Evolutionary conservation across 2,888 invertebrate species (phyloP), one percentile per base, ranked within the genome.

Genomic region (Eupithecia tripunctaria): DNA sequence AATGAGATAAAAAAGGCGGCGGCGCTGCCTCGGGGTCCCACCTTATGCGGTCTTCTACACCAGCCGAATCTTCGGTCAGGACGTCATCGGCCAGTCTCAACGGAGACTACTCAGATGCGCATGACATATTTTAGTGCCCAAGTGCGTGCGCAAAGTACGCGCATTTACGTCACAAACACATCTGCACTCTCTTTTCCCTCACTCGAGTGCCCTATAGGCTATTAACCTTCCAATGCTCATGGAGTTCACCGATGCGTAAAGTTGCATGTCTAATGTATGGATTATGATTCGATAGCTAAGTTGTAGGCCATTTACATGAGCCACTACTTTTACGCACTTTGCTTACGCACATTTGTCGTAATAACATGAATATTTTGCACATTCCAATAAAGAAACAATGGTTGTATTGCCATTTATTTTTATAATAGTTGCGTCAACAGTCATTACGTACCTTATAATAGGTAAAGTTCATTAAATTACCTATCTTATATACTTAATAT

Each of bases 221-320:
- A 21, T 21, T 51, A 51, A 51, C 47, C 47, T 51, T 51, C n/a
- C 10, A 21, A 51, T 21, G 47, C 47, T 51, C n/a, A 51, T 51
- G 47, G 47, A 51, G 12, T 10, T n/a, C 36, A 63, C 8, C n/a
- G n/a, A 29, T 29, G 63, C 36, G 21, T 32, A n/a, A 63, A 63
- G 10, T 63, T 63, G n/a, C 63, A 63, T 36, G 36, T 63, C 43
- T 43, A n/a, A 36, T 63, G 32, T 63, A 36, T 63, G 63, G 36
- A 63, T 63, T n/a, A 63, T 63, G 4, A 60, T 63, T 36, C n/a
- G 14, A 15, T 47, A 56, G 25, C 21, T 12, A 12, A 14, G 12
- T 56, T 25, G 14, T 51, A 12, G 56, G 43, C n/a, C 47, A 47
- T 66, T 18, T 63, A 47, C 47, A 32, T n/a, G 29, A 66, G 18